Evolutionary conservation across 2,888 invertebrate species (phyloP).

Genomic region (Leptopilina drosophilae): DNA sequence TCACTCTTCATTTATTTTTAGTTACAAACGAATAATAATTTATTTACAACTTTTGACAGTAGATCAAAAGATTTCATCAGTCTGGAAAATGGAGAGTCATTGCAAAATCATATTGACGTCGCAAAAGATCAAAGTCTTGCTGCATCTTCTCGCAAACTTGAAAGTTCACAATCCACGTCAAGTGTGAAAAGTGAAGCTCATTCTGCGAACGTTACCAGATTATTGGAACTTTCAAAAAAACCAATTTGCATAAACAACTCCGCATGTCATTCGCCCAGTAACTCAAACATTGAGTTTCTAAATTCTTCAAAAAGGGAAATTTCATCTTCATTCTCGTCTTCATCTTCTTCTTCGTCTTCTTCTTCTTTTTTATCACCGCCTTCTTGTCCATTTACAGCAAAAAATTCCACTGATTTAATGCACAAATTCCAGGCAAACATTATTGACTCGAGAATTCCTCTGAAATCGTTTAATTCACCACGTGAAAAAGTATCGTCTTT

Average conservation of each 20-base stretch:
- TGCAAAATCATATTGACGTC: neutral
- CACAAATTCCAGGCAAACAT: conserved; percentile 14
- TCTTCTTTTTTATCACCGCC: too few species aligned
- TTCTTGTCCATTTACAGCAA: too few species aligned
- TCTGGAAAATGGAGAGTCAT: conserved; percentile 3
- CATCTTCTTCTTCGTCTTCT: too few species aligned
- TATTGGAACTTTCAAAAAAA: neutral
- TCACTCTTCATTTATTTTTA: too few species aligned
- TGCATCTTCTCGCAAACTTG: conserved; percentile 24
- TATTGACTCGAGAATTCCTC: conserved; percentile 18
- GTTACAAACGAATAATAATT: neutral
- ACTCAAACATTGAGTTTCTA: conserved; percentile 24
- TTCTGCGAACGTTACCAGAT: neutral
- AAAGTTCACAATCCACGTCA: conserved; percentile 23
- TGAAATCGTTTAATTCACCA: neutral
- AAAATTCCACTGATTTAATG: conserved; percentile 23
- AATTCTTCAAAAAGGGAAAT: conserved; percentile 6
- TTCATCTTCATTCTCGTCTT: too few species aligned
- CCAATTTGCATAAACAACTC: conserved; percentile 29
- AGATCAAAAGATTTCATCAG: conserved; percentile 7
- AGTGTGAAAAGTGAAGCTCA: conserved; percentile 15
- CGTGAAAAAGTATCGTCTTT: neutral
- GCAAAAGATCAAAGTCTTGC: neutral
- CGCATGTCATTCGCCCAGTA: neutral
- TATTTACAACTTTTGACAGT: neutral